Base-by-base conservation (phyloP, 2,888 invertebrate species). In the Zootermopsis nevadensis region DNA sequence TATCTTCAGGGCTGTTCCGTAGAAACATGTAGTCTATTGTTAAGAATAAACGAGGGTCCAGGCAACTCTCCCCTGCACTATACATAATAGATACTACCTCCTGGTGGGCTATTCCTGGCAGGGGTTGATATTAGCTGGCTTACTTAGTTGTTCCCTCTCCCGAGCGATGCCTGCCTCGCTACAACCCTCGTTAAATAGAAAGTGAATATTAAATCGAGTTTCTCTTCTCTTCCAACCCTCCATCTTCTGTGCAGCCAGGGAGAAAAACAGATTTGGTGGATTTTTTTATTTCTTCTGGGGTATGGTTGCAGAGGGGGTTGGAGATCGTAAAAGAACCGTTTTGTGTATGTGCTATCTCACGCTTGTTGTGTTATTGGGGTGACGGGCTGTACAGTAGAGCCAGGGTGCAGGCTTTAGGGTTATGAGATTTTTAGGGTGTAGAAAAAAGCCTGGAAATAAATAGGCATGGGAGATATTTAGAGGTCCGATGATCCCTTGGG, bases 181-280 rank as follows among this genome's bases (percentile, higher is more conserved):
- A 48, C 74, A 74, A 74, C 74, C 74, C 74, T 74, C 74, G 74
- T 74, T 74, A 74, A 82, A 76, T 66, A 66, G 77, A 82, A 82
- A 82, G 82, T 77, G 82, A 82, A 83, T 82, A 84, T 84, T 84
- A 81, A 83, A 85, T 80, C 84, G 81, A 84, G 72, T 79, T 83
- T 74, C 79, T 55, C 69, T 83, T 38, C n/a, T 42, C 24, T 33
- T n/a, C 74, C 74, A n/a, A 38, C 38, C 74, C 4, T 42, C 19
- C 19, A 15, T 19, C 74, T 35, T n/a, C 74, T 38, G 38, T 74
- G 74, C 74, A 74, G 38, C 74, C 35, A 74, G 74, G 42, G 74
- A 74, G 74, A 74, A 74, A 74, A 74, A 74, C 74, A 74, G 74
- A 74, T 74, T 74, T 74, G 74, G 74, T 74, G 42, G 74, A 74